Percentiles rank a stretch among this genome's conserved stretches.
phyloP scores from a whole-genome alignment of 2,888 invertebrate genomes.

The Agriotes lineatus region DNA sequence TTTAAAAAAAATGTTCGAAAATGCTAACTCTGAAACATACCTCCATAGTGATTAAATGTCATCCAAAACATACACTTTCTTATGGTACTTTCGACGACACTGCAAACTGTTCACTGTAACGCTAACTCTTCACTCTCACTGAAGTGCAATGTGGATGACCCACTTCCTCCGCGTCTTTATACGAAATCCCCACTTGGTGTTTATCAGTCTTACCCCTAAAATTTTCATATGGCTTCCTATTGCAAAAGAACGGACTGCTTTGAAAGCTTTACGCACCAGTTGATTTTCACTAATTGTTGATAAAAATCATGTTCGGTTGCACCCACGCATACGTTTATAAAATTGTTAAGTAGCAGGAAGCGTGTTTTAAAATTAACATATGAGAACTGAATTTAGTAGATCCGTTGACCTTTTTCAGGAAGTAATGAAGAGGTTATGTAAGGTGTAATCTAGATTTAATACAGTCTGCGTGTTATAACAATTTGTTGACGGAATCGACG shows the following conservation, averaged over 20 bases:
- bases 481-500: too few relatives aligned
- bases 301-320: not conserved
- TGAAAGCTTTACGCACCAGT: constrained; percentile 16
- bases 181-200: constrained; percentile 54
- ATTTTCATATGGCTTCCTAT: not conserved
- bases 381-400: too few relatives aligned
- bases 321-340: not conserved
- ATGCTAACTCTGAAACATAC: constrained; percentile 44
- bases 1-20: not conserved
- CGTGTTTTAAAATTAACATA: too few relatives aligned
- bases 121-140: constrained; percentile 61
- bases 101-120: constrained; percentile 47
- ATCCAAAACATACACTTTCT: constrained; percentile 53
- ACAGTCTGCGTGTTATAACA: too few relatives aligned
- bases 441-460: too few relatives aligned
- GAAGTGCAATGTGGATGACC: constrained; percentile 54
- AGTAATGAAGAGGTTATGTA: too few relatives aligned
- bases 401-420: too few relatives aligned
- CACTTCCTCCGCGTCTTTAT: constrained; percentile 56
- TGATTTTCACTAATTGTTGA: constrained; percentile 32
- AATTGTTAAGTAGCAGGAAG: not conserved
- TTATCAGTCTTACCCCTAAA: constrained; percentile 28
- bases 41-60: constrained; percentile 55
- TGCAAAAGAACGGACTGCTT: constrained; percentile 20
- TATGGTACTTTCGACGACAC: constrained; percentile 50